Percentiles rank a stretch among this genome's conserved stretches.
Conservation (phyloP, 2,113 vertebrate species). For the Mugil cephalus region DNA sequence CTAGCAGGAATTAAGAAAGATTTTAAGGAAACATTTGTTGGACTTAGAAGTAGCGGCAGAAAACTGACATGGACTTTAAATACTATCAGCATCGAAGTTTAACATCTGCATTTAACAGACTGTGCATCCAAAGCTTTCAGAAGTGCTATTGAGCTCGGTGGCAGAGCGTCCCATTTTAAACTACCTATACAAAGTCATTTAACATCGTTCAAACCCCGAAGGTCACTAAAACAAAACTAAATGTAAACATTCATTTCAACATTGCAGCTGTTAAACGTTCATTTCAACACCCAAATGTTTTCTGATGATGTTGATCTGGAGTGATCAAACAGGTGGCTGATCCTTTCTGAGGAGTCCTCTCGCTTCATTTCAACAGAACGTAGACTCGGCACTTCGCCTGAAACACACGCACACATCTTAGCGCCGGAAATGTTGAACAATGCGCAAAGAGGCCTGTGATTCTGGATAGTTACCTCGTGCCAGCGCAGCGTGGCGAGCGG, state of each 20-base stretch:
- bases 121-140: too few species aligned
- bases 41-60: too few species aligned
- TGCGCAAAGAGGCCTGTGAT: neutral
- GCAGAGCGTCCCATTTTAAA: too few species aligned
- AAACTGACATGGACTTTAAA: too few species aligned
- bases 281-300: neutral
- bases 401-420: slow-evolving; percentile 22
- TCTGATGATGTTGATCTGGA: neutral
- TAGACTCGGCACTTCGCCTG: slow-evolving; percentile 64
- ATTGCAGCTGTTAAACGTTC: neutral
- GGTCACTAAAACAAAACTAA: neutral
- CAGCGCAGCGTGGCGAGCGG: slow-evolving; percentile 66
- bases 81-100: too few species aligned
- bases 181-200: too few species aligned
- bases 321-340: slow-evolving; percentile 18
- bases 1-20: too few species aligned
- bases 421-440: neutral
- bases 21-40: too few species aligned
- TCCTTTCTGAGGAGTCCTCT: slow-evolving; percentile 22
- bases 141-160: too few species aligned
- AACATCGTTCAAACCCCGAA: neutral
- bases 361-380: slow-evolving; percentile 31
- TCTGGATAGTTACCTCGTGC: slow-evolving; percentile 74
- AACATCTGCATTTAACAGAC: too few species aligned
- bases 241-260: neutral